Base-by-base conservation (phyloP, 2,888 invertebrate genomes). In the Hyles lineata region DNA sequence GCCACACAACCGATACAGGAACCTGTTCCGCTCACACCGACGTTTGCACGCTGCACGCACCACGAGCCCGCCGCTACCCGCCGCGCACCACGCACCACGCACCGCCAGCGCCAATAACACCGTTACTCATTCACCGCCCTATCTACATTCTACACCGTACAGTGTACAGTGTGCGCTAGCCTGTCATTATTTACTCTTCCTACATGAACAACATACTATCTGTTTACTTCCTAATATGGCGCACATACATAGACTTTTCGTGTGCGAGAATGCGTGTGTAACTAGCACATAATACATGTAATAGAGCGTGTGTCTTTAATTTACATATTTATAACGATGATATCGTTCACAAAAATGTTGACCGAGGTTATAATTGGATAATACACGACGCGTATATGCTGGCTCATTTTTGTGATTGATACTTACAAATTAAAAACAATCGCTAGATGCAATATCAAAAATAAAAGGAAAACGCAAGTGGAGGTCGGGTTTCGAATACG, bases 401-500 rank as follows among this genome's bases (percentile, higher is more conserved):
- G 5, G 6, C 2, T 35, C 11, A 21, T 63, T 43, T 63, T 11
- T 35, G 21, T 6, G 21, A 21, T 17, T 50, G 29, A 35, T 21
- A 21, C 43, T 43, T 23, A 67, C 21, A 17, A 50, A 23, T 67
- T 25, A 2, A 43, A 23, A 23, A 50, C 17, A 67, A 50, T 50
- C 9, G n/a, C 21, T 35, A 63, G 67, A 2, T 67, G 43, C 67
- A 67, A 43, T 23, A 21, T 15, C 76, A 79, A 80, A 83, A 82
- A 79, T 77, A 85, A 88, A 87, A 87, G 88, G 86, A 89, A 92
- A 91, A 89, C 85, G 87, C 84, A 87, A 91, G 89, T 91, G 86
- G 93, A 92, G 93, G 93, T 91, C 90, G 91, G 82, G 86, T 91
- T 92, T 90, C 87, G 91, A 89, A 91, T 89, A 89, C 89, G 90